Percentiles rank a stretch among this genome's conserved stretches.
phyloP scores from a whole-genome alignment of 1,140 invertebrate genomes.

The Listronotus bonariensis region DNA sequence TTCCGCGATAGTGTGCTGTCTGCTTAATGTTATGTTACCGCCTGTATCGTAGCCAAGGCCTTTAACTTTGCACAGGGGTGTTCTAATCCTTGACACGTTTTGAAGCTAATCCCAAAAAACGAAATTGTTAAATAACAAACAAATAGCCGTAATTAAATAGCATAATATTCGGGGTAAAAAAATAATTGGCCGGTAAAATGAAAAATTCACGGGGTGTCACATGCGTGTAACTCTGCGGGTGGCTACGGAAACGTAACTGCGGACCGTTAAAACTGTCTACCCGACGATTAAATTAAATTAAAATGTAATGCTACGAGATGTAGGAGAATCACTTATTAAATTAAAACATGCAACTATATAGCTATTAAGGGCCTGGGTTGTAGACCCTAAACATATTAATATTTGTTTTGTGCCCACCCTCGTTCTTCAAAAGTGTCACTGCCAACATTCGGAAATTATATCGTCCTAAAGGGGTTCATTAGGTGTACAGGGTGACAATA shows the following conservation, averaged over 20 bases:
- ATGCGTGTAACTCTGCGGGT: slow-evolving; percentile 28
- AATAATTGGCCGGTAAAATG: slow-evolving; percentile 7
- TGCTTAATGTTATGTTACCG: too few relatives aligned
- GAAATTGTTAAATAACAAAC: not conserved
- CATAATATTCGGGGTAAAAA: slow-evolving; percentile 1
- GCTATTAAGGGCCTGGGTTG: slow-evolving; percentile 40
- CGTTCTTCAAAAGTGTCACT: slow-evolving; percentile 38
- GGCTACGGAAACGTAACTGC: slow-evolving; percentile 1
- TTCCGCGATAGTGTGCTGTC: too few relatives aligned
- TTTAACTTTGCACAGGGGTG: too few relatives aligned
- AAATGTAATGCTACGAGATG: slow-evolving; percentile 45
- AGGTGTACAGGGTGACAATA: slow-evolving; percentile 36
- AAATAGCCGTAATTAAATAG: not conserved
- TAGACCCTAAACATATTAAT: slow-evolving; percentile 39
- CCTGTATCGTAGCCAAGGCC: too few relatives aligned
- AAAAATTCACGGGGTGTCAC: slow-evolving; percentile 15
- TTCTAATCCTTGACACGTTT: not conserved
- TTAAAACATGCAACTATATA: slow-evolving; percentile 48
- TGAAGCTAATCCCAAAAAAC: not conserved
- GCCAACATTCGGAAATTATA: slow-evolving; percentile 23
- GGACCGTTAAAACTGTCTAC: slow-evolving; percentile 22
- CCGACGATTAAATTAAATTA: slow-evolving; percentile 46
- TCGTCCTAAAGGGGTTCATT: slow-evolving; percentile 29
- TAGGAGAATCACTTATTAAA: slow-evolving; percentile 48
- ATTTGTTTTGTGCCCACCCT: slow-evolving; percentile 35